Base-by-base conservation (phyloP, 2,113 vertebrate genomes). In the Scatophagus argus region DNA sequence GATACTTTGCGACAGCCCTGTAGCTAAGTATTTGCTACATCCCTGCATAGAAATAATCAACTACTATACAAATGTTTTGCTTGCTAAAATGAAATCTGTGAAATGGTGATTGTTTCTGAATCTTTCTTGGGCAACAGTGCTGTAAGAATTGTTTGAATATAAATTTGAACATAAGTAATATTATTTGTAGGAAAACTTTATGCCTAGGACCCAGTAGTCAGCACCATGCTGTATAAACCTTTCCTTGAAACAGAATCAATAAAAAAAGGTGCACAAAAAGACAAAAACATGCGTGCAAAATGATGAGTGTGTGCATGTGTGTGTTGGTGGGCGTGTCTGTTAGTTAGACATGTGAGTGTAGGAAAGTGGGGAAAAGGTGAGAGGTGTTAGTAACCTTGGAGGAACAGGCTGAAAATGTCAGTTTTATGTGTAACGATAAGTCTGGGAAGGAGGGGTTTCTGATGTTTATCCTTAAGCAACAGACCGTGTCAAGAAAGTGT, bases 291-390 rank as follows among this genome's bases (percentile, higher is more conserved):
- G 38, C 23, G 38, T 72, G 43, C 56, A 7, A 58, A 49, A 14
- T 6, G 8, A 34, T 56, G 21, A 16, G 1, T 58, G 31, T 65
- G 27, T 13, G 29, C n/a, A n/a, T 44, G 55, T 51, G 12, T 56
- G 32, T 32, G 59, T 71, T 60, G 11, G 51, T 7, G 2, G 9
- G 47, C 16, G 2, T 68, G 46, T 61, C 38, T 68, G 46, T 61
- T 39, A 25, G 23, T 60, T 27, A 27, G 41, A 12, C 49, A 67
- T 68, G 59, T 54, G 60, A 56, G 55, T 29, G 3, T 31, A 23
- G 12, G 36, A 51, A 86, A 86, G 63, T 68, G 61, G 82, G 85
- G 74, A 55, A 89, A 90, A 91, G 85, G 86, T 88, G 82, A 90
- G 64, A 54, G 68, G 54, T 68, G 61, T 38, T 8, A 0, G 43